These are phyloP conservation scores for Dendrophyllia cribrosa DNA, from an alignment of 64 coral and sea anemone genomes.

Conservation along the genomic window DNA sequence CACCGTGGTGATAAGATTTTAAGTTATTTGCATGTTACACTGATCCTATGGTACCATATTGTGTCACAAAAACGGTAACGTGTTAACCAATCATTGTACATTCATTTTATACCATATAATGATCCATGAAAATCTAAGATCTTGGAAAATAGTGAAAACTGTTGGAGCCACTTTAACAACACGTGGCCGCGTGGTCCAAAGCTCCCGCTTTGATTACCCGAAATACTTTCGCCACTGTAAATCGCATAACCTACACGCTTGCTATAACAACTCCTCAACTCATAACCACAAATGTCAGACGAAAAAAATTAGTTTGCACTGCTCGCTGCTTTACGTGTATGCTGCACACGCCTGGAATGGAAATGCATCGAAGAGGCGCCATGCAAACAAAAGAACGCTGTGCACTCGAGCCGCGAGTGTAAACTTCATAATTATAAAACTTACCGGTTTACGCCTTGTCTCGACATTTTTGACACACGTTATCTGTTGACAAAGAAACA, in stretches of 20 bases:
- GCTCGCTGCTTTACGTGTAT: constrained; percentile 10
- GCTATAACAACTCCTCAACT: too few relatives aligned
- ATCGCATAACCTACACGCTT: too few relatives aligned
- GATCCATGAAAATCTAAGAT: too few relatives aligned
- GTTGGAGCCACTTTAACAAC: too few relatives aligned
- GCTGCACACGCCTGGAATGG: constrained; percentile 1
- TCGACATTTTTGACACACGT: constrained; percentile 3
- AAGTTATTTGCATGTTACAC: background rate
- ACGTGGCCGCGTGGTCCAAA: too few relatives aligned
- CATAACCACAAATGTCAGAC: constrained; percentile 1
- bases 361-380: constrained; percentile 10
- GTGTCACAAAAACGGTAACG: too few relatives aligned
- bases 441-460: background rate
- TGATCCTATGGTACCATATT: too few relatives aligned
- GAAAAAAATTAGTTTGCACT: constrained; percentile 8
- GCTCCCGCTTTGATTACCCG: too few relatives aligned
- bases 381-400: background rate
- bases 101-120: too few relatives aligned
- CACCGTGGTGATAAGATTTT: background rate
- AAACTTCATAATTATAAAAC: background rate
- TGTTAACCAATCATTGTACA: too few relatives aligned
- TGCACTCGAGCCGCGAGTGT: background rate
- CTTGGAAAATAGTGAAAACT: too few relatives aligned
- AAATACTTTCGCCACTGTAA: too few relatives aligned
- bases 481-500: background rate